Base-by-base conservation (phyloP, 2,888 invertebrate species). In the Copidosoma aretas region DNA sequence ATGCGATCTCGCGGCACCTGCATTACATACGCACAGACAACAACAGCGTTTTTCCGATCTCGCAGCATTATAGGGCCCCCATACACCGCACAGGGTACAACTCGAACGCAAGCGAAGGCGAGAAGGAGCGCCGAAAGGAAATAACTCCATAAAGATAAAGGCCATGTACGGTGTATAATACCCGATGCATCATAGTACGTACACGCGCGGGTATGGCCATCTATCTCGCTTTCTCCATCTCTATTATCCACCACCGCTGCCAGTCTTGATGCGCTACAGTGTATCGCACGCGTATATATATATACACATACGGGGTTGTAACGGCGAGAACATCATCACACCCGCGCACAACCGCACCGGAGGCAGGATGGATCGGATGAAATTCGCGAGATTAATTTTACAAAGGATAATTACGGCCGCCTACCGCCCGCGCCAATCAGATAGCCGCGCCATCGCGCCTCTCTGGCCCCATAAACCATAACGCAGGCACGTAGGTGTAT, bases 311-410 rank as follows among this genome's bases (percentile, higher is more conserved):
- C 8, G 32, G 3, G 32, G 32, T 5, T 32, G 8, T 32, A 5
- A 32, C 32, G 32, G 32, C 4, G 32, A 32, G 32, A 32, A 32
- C 8, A 32, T 32, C 32, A 32, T 8, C 32, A n/a, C 32, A 32
- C 32, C 32, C 4, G 32, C 32, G 32, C 32, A 8, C 8, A 5
- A 19, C 49, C 15, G 25, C n/a, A 21, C n/a, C 60, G 10, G 17
- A 5, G 19, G n/a, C 54, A 15, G 19, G 12, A 41, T 17, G 49
- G 19, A 15, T 25, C 59, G 60, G 54, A 64, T 64, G 52, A 22
- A 65, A 69, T 58, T 69, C 60, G n/a, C 57, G 53, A 69, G 69
- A 70, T 70, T 70, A 70, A 70, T 70, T 62, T 46, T n/a, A 61
- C 69, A 66, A 66, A 62, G 66, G 65, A 70, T 70, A 70, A 66